Evolutionary conservation across 2,113 vertebrate genomes (phyloP).

Genomic region (Melanostigma gelatinosum): DNA sequence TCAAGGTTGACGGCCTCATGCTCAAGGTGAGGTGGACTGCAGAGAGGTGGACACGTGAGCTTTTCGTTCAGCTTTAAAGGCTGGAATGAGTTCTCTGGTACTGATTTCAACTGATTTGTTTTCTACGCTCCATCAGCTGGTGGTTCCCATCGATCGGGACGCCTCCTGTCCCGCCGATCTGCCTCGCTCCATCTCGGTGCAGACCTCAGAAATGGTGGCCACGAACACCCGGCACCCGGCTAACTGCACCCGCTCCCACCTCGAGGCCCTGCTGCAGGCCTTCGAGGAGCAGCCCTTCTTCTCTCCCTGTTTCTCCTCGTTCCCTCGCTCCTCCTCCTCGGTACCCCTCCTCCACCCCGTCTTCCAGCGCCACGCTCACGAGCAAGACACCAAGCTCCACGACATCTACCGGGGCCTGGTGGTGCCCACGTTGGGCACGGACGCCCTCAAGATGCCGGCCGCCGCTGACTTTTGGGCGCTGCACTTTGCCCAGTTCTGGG

Average conservation of each 20-base stretch:
- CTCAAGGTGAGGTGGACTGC: conserved; percentile 86
- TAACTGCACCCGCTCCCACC: conserved; percentile 92
- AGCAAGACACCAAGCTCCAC: conserved; percentile 94
- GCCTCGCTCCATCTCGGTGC: conserved; percentile 91
- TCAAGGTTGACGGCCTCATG: conserved; percentile 96
- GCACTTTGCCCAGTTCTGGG: conserved; percentile 97
- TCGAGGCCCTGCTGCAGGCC: conserved; percentile 92
- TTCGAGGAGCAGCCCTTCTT: conserved; percentile 95
- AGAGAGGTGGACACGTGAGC: neutral
- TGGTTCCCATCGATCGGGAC: conserved; percentile 90
- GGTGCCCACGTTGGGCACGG: conserved; percentile 84
- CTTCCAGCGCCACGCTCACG: conserved; percentile 95
- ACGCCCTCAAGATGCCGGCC: conserved; percentile 89
- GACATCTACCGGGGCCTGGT: conserved; percentile 92
- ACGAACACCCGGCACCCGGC: conserved; percentile 93
- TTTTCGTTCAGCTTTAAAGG: neutral
- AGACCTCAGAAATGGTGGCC: conserved; percentile 97
- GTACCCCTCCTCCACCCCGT: conserved; percentile 91
- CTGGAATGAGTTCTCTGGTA: neutral
- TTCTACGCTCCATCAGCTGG: conserved; percentile 81
- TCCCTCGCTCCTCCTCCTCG: conserved; percentile 76
- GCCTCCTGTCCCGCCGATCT: conserved; percentile 88
- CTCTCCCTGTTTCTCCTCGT: conserved; percentile 85
- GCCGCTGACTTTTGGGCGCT: conserved; percentile 94
- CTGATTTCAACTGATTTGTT: neutral